Base-by-base conservation (phyloP, 2,113 vertebrate genomes). In the Melanerpes formicivorus region DNA sequence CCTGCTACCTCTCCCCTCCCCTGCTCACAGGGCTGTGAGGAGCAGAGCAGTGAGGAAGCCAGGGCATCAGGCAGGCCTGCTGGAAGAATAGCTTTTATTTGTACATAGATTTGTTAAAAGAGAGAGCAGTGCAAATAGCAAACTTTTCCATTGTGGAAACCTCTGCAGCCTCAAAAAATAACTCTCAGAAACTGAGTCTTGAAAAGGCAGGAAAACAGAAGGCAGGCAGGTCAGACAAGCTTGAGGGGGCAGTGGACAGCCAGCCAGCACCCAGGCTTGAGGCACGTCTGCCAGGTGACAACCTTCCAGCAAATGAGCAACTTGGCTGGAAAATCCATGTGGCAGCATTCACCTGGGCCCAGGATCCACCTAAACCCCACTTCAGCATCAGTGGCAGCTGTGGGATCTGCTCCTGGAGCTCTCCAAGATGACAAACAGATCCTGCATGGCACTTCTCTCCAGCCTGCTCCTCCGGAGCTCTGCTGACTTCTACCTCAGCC, bases 41-140 rank as follows among this genome's bases (percentile, higher is more conserved):
- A 32, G 7, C 56, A 5, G 72, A 11, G 18, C 7, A 23, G 40
- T 25, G 17, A 66, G 42, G 63, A 65, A 48, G 66, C 9, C 11
- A 8, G 63, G 14, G 71, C 7, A 16, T 37, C 18, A 72, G 67
- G 63, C 67, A 37, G 4, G 11, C 40, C 59, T 76, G 30, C n/a
- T 86, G 60, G 13, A 72, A 92, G 69, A 84, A 86, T 30, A 70
- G 2, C 19, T 54, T 90, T 91, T 78, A 88, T 85, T 93, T 56
- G 32, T 82, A 60, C 44, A 32, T 32, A 34, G 60, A 65, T 12
- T 59, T 37, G 50, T 76, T 75, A 90, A 87, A 94, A 75, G 12
- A 80, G 12, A 80, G 4, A 73, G 19, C 78, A 56, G 34, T 65
- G 90, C 74, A 87, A 59, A 48, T 89, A 70, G 21, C 62, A 44